Percentiles rank a stretch among this genome's conserved stretches.
These are phyloP conservation scores for Nebria ingens DNA, from an alignment of 1,140 invertebrate species.

Conservation along the genomic window DNA sequence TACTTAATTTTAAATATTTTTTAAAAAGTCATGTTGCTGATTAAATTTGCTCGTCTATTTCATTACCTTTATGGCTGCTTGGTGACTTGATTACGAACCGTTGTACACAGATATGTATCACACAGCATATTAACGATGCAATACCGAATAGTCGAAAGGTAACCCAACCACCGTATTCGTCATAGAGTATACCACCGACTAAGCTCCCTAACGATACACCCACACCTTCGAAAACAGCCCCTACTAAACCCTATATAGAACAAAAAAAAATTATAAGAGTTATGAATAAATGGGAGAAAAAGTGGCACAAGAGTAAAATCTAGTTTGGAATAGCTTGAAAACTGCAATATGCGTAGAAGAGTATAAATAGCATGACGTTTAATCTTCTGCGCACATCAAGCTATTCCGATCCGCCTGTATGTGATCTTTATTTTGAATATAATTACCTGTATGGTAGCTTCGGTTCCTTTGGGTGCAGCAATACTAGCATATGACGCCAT, in stretches of 20 bases:
- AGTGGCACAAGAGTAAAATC: too few relatives aligned
- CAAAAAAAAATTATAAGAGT: too few relatives aligned
- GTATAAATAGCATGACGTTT: too few relatives aligned
- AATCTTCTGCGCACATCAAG: too few relatives aligned
- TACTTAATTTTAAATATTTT: too few relatives aligned
- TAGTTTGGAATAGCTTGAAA: too few relatives aligned
- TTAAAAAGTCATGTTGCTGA: too few relatives aligned
- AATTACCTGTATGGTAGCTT: slow-evolving; percentile 67
- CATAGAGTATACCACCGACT: slow-evolving; percentile 55
- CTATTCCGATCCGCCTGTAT: too few relatives aligned
- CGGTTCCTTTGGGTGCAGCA: slow-evolving; percentile 73
- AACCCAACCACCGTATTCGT: slow-evolving; percentile 46
- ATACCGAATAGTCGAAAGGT: slow-evolving; percentile 62
- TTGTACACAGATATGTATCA: slow-evolving; percentile 49
- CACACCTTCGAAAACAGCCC: slow-evolving; percentile 76
- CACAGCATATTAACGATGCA: slow-evolving; percentile 48
- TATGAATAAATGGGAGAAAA: too few relatives aligned
- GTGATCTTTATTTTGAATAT: too few relatives aligned
- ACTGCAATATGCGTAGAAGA: too few relatives aligned
- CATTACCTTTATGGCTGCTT: slow-evolving; percentile 40
- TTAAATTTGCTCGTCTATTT: background rate
- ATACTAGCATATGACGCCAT: slow-evolving; percentile 83
- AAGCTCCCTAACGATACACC: slow-evolving; percentile 69
- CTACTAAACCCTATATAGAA: slow-evolving; percentile 66
- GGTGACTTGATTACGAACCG: slow-evolving; percentile 33